Evolutionary conservation across 2,113 vertebrate species (phyloP).

Genomic region (Pitta sordida): DNA sequence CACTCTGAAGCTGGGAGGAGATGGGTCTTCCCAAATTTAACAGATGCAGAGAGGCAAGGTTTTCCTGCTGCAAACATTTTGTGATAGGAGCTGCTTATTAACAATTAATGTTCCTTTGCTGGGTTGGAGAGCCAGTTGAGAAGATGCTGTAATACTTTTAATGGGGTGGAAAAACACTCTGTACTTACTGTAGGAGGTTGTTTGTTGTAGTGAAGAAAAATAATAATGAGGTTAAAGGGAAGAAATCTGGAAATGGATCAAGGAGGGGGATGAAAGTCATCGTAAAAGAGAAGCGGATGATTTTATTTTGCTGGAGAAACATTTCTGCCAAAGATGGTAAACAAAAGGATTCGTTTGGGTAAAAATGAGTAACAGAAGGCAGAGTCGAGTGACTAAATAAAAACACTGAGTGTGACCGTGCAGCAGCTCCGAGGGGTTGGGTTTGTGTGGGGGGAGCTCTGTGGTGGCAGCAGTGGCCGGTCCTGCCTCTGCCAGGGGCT

Average conservation of each 20-base stretch:
- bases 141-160: background rate
- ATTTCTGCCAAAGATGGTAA: background rate
- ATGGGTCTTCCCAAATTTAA: background rate
- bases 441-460: background rate
- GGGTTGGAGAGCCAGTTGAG: background rate
- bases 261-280: background rate
- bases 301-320: background rate
- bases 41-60: background rate
- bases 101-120: background rate
- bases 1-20: background rate
- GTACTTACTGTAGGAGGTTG: background rate
- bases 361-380: background rate
- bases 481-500: background rate
- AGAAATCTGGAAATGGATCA: background rate
- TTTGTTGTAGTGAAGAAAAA: background rate
- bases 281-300: background rate
- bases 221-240: background rate
- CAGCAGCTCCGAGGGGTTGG: background rate
- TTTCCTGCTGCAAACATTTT: background rate
- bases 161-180: background rate
- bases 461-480: background rate
- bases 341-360: background rate
- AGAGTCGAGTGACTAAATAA: background rate
- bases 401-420: background rate
- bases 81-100: background rate